phyloP scores from a whole-genome alignment of 2,888 invertebrate species.

The Serrognathus titanus region DNA sequence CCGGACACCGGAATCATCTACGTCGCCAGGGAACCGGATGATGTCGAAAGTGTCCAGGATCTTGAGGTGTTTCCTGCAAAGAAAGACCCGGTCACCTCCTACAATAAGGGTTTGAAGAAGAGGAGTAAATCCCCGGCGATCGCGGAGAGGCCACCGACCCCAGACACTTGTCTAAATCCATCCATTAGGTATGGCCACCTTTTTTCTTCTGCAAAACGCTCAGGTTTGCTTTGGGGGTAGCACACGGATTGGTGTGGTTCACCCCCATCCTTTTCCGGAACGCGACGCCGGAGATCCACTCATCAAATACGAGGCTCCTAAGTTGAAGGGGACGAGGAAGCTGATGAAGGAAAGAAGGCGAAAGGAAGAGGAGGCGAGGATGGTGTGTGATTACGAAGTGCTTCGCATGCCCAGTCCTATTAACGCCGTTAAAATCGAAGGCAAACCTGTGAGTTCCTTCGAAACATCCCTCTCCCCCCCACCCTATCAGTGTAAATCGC shows the following conservation, averaged over 20 bases:
- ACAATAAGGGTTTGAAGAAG: constrained; percentile 11
- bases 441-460: neutral
- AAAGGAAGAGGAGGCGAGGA: constrained; percentile 27
- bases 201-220: neutral
- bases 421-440: constrained; percentile 16
- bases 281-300: constrained; percentile 11
- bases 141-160: constrained; percentile 1
- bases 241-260: constrained; percentile 12
- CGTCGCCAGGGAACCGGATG: constrained; percentile 11
- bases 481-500: constrained; percentile 1
- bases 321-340: constrained; percentile 28
- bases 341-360: constrained; percentile 28
- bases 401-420: constrained; percentile 35
- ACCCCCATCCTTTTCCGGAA: constrained; percentile 7
- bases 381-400: constrained; percentile 38
- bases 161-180: constrained; percentile 15
- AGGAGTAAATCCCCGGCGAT: constrained; percentile 6
- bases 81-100: constrained; percentile 18
- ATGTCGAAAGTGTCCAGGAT: neutral
- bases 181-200: constrained; percentile 11
- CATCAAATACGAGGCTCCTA: constrained; percentile 30
- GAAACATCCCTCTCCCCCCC: neutral
- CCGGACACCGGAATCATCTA: constrained; percentile 15
- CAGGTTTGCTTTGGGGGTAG: constrained; percentile 4
- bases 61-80: neutral